Conservation (phyloP, 1,140 invertebrate genomes). For the Zaprionus ghesquierei region DNA sequence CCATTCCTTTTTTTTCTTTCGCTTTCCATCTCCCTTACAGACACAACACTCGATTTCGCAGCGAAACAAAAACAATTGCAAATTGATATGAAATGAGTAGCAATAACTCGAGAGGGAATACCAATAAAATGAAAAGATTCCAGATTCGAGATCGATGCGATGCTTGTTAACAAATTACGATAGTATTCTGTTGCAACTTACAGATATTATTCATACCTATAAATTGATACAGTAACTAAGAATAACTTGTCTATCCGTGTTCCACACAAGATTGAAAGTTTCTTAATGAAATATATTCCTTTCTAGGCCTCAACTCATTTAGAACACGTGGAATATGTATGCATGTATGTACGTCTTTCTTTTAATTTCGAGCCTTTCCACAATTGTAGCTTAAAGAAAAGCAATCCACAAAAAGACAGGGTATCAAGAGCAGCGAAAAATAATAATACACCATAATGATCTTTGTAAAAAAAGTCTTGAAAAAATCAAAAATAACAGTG, state of each 20-base stretch:
- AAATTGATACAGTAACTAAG: not conserved
- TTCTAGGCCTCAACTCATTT: too few species aligned
- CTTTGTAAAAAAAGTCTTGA: not conserved
- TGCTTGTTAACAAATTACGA: not conserved
- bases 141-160: not conserved
- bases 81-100: not conserved
- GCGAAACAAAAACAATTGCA: not conserved
- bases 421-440: not conserved
- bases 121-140: not conserved
- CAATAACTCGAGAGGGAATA: not conserved
- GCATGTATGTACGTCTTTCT: too few species aligned
- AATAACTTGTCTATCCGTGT: not conserved
- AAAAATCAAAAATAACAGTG: constrained; percentile 16
- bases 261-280: not conserved
- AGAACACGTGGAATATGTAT: too few species aligned
- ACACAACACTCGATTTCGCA: not conserved
- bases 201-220: not conserved
- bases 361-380: too few species aligned
- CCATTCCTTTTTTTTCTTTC: not conserved
- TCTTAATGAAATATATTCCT: too few species aligned
- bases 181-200: not conserved
- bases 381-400: too few species aligned
- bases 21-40: not conserved
- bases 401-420: too few species aligned
- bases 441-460: constrained; percentile 3